Evolutionary conservation across 2,113 vertebrate species (phyloP), one percentile per base, ranked within the genome.

Genomic region (Progne subis): DNA sequence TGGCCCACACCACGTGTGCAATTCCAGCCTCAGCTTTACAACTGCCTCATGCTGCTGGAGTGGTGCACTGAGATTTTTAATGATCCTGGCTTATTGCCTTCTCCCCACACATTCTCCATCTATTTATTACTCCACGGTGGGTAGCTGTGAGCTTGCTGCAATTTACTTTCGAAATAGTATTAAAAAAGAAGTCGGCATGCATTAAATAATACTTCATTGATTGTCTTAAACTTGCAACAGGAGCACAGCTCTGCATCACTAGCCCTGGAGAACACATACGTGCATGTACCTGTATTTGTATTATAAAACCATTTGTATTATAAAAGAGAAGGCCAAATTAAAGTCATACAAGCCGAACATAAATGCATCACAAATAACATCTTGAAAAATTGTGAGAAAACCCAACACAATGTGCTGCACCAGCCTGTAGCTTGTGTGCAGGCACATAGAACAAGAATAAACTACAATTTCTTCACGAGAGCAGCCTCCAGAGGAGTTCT

Each of bases 121-220:
- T 77, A 81, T 94, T 86, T 90, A 93, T 96, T 92, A 77, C 74
- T 88, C 92, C 56, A 9, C 8, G 24, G 88, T 70, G 88, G 47
- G 67, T 82, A 74, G 68, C 89, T 92, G 91, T 49, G 34, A 53
- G 57, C 68, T 93, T 86, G 84, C 79, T 86, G 72, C 49, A 56
- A 92, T 79, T 89, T 71, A 55, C 86, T 91, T 78, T 74, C 70
- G 93, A 90, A 86, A 95, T 86, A 90, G 76, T 85, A 93, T 94
- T 89, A 70, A 95, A 97, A 86, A 95, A 83, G 52, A 64, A 86
- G 56, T 52, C 70, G 71, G 32, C 26, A 16, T 67, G 72, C 57
- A 83, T 90, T 96, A 92, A 95, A 88, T 80, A 93, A 81, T 43
- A 52, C 23, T 95, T 93, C 94, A 95, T 95, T 89, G 86, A 92